Evolutionary conservation across 2,797 vertebrate species (phyloP).

Genomic region (Arremon aurantiirostris): DNA sequence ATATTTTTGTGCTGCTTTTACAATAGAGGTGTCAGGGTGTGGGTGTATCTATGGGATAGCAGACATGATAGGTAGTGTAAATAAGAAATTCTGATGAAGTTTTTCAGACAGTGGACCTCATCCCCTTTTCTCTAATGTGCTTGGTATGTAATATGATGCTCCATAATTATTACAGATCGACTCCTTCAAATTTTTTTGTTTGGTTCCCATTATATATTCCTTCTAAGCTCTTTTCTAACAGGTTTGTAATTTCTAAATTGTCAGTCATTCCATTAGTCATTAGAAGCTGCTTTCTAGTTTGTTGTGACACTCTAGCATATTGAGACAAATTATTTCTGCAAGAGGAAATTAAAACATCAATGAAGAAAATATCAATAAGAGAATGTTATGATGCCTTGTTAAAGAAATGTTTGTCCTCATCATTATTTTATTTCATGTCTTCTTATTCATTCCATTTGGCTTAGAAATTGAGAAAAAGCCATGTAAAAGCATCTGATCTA

Average conservation of each 20-base stretch:
- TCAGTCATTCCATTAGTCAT: slow-evolving; percentile 7
- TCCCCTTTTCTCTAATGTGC: background rate
- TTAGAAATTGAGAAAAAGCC: background rate
- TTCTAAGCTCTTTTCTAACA: background rate
- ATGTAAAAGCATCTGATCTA: background rate
- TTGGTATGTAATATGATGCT: background rate
- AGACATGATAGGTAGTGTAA: background rate
- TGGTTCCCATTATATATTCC: background rate
- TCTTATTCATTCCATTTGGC: background rate
- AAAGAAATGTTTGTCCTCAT: background rate
- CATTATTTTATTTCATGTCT: background rate
- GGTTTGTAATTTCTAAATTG: background rate
- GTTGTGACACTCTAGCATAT: background rate
- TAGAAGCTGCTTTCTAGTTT: slow-evolving; percentile 13
- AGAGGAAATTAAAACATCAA: slow-evolving; percentile 4
- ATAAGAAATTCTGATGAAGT: background rate
- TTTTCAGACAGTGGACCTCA: background rate
- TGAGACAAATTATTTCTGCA: background rate
- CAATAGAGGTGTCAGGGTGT: background rate
- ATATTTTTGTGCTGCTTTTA: slow-evolving; percentile 11
- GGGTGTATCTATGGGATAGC: background rate
- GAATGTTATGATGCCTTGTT: background rate
- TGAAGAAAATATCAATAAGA: background rate
- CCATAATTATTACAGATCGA: background rate
- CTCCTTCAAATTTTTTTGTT: background rate